These are phyloP conservation scores for Carcina quercana DNA, from an alignment of 2,888 invertebrate species.

Conservation along the genomic window DNA sequence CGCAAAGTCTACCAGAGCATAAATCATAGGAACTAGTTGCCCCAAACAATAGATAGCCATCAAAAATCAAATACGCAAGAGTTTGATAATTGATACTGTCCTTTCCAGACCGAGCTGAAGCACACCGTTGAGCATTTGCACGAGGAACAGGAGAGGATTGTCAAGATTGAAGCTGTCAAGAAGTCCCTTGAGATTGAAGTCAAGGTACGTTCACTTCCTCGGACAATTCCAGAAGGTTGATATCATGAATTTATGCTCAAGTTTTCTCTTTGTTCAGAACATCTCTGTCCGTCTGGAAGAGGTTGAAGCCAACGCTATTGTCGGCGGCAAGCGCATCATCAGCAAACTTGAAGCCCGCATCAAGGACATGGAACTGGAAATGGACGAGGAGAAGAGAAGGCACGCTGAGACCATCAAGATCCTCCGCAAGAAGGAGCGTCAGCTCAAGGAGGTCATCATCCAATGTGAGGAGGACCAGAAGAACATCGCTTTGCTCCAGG, in stretches of 20 bases:
- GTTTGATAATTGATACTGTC: too few relatives aligned
- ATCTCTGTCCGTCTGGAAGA: slow-evolving; percentile 94
- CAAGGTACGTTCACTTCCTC: slow-evolving; percentile 69
- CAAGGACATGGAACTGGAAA: slow-evolving; percentile 94
- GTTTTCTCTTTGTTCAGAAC: slow-evolving; percentile 70
- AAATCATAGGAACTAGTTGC: too few relatives aligned
- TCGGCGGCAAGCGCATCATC: slow-evolving; percentile 97
- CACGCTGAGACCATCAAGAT: slow-evolving; percentile 98
- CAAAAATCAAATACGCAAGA: too few relatives aligned
- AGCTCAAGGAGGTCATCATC: slow-evolving; percentile 95
- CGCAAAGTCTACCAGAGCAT: too few relatives aligned
- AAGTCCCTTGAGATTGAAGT: slow-evolving; percentile 98
- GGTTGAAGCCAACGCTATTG: slow-evolving; percentile 97
- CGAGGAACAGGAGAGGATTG: slow-evolving; percentile 96
- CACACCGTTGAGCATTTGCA: slow-evolving; percentile 95
- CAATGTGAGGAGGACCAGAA: slow-evolving; percentile 98
- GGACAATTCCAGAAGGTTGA: slow-evolving; percentile 44
- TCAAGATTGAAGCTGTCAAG: slow-evolving; percentile 98
- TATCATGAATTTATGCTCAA: neutral
- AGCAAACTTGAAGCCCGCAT: slow-evolving; percentile 97
- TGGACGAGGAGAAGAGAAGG: slow-evolving; percentile 97
- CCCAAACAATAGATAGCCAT: too few relatives aligned
- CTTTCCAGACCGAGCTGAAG: slow-evolving; percentile 86
- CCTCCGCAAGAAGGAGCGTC: slow-evolving; percentile 97
- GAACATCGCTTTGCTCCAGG: slow-evolving; percentile 94